phyloP scores from a whole-genome alignment of 2,797 vertebrate genomes.

The Sebastes hubbsi region DNA sequence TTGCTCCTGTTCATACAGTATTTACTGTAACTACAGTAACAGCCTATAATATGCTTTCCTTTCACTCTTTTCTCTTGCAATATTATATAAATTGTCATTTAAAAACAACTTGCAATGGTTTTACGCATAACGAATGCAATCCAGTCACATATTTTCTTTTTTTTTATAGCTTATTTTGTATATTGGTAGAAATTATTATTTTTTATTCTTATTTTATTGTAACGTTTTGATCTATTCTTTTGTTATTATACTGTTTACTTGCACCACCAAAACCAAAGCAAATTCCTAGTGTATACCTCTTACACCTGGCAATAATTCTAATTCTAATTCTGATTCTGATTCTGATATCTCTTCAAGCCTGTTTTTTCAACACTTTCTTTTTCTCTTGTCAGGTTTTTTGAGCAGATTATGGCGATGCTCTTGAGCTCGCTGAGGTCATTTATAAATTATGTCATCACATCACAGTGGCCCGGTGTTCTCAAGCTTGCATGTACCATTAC shows the following conservation, averaged over 20 bases:
- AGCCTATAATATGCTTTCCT: neutral
- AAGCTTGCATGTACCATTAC: conserved; percentile 43
- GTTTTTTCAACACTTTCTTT: neutral
- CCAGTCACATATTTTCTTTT: neutral
- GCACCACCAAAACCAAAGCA: too few species aligned
- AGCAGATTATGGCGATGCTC: conserved; percentile 57
- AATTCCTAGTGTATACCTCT: too few species aligned
- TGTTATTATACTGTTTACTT: too few species aligned
- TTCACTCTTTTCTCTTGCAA: conserved; percentile 4
- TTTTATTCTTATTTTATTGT: too few species aligned
- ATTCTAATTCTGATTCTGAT: too few species aligned
- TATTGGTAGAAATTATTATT: too few species aligned
- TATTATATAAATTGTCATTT: neutral
- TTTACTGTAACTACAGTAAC: neutral
- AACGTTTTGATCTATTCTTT: too few species aligned
- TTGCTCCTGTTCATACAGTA: neutral
- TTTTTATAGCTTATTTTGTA: too few species aligned
- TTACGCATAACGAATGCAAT: neutral
- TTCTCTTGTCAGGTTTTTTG: conserved; percentile 14
- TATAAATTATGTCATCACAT: conserved; percentile 68
- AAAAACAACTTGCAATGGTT: neutral
- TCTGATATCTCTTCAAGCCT: neutral
- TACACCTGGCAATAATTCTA: too few species aligned
- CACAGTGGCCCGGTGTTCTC: conserved; percentile 58
- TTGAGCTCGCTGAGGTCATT: conserved; percentile 64